Evolutionary conservation across 2,797 vertebrate species (phyloP), one percentile per base, ranked within the genome.

Genomic region (Philypnodon macrostomus): DNA sequence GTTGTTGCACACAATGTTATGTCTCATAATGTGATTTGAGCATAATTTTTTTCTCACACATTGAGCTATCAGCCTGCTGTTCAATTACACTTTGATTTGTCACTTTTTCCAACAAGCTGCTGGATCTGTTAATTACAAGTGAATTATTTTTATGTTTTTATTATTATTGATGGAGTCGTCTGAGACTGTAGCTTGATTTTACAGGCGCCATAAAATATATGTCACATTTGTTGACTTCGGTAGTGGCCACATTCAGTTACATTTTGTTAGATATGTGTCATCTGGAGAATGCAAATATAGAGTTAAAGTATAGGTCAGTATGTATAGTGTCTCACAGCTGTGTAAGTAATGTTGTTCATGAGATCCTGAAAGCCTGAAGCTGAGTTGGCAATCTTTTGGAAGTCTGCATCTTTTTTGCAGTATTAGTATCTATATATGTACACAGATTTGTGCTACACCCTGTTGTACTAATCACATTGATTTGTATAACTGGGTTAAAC

Each of bases 1-100:
- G 30, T 35, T 45, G 40, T 55, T 53, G 3, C 9, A 44, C 49
- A 52, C 21, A 21, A 7, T 58, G 44, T 47, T 63, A 29, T 47
- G 48, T 45, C 5, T 35, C 29, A 31, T 35, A 8, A 31, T 48
- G 44, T 53, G 58, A 49, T 52, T 24, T 27, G 52, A 36, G 16
- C 32, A 33, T 33, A 14, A 6, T 9, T 39, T 33, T n/a, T 37
- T 47, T 44, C 16, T 14, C 14, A 57, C 51, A 44, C 24, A 56
- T 13, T n/a, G 29, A 45, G 15, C 34, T n/a, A 15, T 47, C 44
- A 12, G 44, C 16, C 37, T 55, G 10, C 26, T 63, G 54, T 47
- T 41, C 19, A 34, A 3, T 31, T 9, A 16, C 18, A 2, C 24
- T 38, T 50, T 51, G 1, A 50, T 53, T 33, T 46, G 13, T 40